Evolutionary conservation across 2,113 vertebrate species (phyloP).

Genomic region (Microcebus ravelobensis): DNA sequence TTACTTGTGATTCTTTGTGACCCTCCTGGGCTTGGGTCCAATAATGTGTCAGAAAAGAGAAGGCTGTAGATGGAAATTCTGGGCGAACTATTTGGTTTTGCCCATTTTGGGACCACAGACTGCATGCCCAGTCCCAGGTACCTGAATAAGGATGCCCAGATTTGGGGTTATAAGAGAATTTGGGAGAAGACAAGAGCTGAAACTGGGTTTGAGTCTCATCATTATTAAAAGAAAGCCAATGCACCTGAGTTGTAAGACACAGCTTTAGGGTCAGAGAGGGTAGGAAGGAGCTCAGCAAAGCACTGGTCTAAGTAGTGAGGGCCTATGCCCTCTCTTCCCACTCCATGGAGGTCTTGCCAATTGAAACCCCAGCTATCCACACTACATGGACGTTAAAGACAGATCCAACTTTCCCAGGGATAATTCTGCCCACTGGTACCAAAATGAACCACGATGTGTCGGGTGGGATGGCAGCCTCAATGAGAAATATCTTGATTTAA

Average conservation of each 20-base stretch:
- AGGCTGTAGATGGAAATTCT: not conserved
- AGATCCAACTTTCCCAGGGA: slow-evolving; percentile 9
- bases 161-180: not conserved
- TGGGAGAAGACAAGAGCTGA: not conserved
- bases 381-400: rapidly evolving
- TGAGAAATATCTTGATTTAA: slow-evolving; percentile 82
- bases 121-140: rapidly evolving
- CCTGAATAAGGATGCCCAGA: not conserved
- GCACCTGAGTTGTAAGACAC: not conserved
- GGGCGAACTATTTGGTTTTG: not conserved
- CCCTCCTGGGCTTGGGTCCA: not conserved
- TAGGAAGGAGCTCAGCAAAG: not conserved
- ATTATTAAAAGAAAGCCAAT: not conserved
- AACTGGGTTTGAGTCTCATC: not conserved
- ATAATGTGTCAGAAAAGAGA: not conserved
- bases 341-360: not conserved
- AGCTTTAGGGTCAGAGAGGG: not conserved
- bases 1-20: no score
- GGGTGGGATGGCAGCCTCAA: slow-evolving; percentile 22
- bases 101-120: not conserved
- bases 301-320: rapidly evolving
- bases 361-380: not conserved
- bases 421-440: not conserved
- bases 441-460: not conserved
- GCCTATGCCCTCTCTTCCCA: not conserved